These are phyloP conservation scores for Caenorhabditis sp. DNA, from an alignment of 2,888 invertebrate species.

Conservation along the genomic window DNA sequence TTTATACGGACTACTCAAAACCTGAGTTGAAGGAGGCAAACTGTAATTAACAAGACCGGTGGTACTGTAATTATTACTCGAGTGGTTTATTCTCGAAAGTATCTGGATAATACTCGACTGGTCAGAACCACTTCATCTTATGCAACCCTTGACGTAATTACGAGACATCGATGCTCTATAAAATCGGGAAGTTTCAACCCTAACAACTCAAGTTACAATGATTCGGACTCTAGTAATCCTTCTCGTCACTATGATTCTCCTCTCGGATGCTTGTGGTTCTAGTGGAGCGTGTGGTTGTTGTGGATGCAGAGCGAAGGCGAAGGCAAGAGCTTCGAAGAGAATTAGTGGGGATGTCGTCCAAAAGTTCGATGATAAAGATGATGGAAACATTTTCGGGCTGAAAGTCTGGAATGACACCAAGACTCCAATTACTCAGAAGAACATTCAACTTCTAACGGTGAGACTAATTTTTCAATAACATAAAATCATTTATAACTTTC, in stretches of 20 bases:
- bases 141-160: background rate
- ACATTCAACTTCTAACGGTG: slow-evolving; percentile 56
- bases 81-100: slow-evolving; percentile 17
- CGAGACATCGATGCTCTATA: background rate
- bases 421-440: slow-evolving; percentile 50
- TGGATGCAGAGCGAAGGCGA: slow-evolving; percentile 68
- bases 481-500: background rate
- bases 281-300: slow-evolving; percentile 73
- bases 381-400: slow-evolving; percentile 72
- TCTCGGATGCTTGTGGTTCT: slow-evolving; percentile 60
- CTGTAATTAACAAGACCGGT: background rate
- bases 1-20: background rate
- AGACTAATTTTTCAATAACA: background rate
- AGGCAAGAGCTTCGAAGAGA: slow-evolving; percentile 65
- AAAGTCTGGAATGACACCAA: slow-evolving; percentile 70
- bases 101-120: slow-evolving; percentile 9
- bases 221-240: slow-evolving; percentile 7
- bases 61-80: slow-evolving; percentile 11
- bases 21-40: background rate
- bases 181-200: slow-evolving; percentile 18
- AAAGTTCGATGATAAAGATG: slow-evolving; percentile 58
- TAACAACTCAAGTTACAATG: slow-evolving; percentile 5
- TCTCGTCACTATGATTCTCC: slow-evolving; percentile 3
- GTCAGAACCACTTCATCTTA: slow-evolving; percentile 18
- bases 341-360: slow-evolving; percentile 32